Evolutionary conservation across 2,888 invertebrate species (phyloP).

Genomic region (Patella ulyssiponensis): DNA sequence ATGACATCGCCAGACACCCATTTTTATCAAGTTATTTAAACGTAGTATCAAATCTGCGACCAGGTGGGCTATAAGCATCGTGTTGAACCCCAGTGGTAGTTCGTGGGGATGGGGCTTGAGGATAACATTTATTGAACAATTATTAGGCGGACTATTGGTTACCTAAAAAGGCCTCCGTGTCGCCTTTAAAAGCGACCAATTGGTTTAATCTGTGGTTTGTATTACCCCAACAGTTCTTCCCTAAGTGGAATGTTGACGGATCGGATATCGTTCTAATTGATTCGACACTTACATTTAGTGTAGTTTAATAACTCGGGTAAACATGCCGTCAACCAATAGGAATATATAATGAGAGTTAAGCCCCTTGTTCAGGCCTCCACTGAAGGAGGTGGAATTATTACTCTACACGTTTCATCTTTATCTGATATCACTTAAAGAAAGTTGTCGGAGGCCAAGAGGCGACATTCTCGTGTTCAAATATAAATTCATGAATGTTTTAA

Average conservation of each 20-base stretch:
- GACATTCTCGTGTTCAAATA: neutral
- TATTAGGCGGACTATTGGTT: too few species aligned
- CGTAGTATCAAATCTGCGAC: too few species aligned
- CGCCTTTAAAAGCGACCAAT: too few species aligned
- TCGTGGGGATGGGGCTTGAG: too few species aligned
- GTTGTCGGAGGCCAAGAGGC: neutral
- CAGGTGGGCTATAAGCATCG: too few species aligned
- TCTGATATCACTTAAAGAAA: neutral
- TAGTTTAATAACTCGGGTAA: neutral
- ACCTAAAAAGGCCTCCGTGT: too few species aligned
- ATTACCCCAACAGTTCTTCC: neutral
- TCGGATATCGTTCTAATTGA: neutral
- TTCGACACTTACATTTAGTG: neutral
- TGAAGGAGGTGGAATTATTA: slow-evolving; percentile 7
- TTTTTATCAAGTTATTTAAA: too few species aligned
- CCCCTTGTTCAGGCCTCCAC: slow-evolving; percentile 11
- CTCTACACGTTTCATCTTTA: slow-evolving; percentile 5
- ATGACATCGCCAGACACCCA: too few species aligned
- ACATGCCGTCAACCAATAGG: slow-evolving; percentile 5
- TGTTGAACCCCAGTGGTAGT: too few species aligned
- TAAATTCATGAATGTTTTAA: too few species aligned
- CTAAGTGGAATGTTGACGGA: slow-evolving; percentile 1
- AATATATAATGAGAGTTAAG: slow-evolving; percentile 9
- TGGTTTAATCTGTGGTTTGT: too few species aligned
- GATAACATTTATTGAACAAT: too few species aligned